Conservation (phyloP, 2,888 invertebrate genomes). For the Habrosyne pyritoides region DNA sequence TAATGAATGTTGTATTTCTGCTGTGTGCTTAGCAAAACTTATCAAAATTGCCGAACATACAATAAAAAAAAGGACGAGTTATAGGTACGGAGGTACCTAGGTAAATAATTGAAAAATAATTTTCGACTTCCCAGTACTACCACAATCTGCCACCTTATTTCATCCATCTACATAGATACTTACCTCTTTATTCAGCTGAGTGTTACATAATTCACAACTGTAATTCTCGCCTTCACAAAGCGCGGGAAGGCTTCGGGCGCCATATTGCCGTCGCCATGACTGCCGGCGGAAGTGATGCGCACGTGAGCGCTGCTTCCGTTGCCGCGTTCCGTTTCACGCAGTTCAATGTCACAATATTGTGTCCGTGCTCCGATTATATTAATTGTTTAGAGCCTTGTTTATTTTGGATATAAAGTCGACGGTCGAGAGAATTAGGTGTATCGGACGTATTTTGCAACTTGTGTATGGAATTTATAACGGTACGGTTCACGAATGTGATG, state of each 20-base stretch:
- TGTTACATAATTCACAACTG: constrained; percentile 38
- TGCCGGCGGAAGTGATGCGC: constrained; percentile 77
- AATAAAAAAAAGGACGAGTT: no score
- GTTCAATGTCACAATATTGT: constrained; percentile 75
- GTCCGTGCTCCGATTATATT: constrained; percentile 46
- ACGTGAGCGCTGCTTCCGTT: constrained; percentile 78
- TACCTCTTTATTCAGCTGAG: constrained; percentile 20
- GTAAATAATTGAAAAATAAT: not conserved
- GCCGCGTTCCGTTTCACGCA: constrained; percentile 75
- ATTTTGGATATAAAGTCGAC: not conserved
- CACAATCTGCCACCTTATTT: not conserved
- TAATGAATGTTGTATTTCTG: no score
- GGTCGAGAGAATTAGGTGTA: not conserved
- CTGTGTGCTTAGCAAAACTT: no score
- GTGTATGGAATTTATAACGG: not conserved
- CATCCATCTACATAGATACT: not conserved
- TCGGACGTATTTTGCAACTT: not conserved
- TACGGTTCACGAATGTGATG: not conserved
- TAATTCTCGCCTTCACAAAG: constrained; percentile 50
- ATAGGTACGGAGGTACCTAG: no score
- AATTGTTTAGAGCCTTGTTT: constrained; percentile 28
- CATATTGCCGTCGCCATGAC: constrained; percentile 78
- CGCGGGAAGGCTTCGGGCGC: constrained; percentile 69
- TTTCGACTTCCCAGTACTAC: not conserved
- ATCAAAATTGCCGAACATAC: no score